Evolutionary conservation across 2,888 invertebrate species (phyloP).

Genomic region (Leucoma salicis): DNA sequence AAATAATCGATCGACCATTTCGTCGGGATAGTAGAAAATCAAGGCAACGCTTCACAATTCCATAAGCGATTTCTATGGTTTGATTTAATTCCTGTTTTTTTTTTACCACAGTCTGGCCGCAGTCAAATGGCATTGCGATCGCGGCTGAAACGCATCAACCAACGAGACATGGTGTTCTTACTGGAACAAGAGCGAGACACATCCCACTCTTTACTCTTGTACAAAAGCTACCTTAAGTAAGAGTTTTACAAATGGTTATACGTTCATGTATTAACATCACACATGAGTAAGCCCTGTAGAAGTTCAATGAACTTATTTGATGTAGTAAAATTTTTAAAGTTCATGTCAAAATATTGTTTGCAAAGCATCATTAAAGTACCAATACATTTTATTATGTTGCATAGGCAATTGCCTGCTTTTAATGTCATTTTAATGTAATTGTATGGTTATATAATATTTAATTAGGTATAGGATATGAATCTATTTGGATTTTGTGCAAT

Average conservation of each 20-base stretch:
- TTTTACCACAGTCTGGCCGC: slow-evolving; percentile 58
- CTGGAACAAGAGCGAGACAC: slow-evolving; percentile 96
- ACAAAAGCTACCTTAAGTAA: slow-evolving; percentile 93
- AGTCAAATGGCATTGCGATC: slow-evolving; percentile 90
- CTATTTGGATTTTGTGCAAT: too few species aligned
- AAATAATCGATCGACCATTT: too few species aligned
- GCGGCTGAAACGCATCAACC: slow-evolving; percentile 96
- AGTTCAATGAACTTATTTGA: too few species aligned
- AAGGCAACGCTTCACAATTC: too few species aligned
- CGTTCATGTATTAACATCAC: too few species aligned
- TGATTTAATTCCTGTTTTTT: background rate
- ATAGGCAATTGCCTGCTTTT: background rate
- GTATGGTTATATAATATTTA: too few species aligned
- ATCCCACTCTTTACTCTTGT: slow-evolving; percentile 88
- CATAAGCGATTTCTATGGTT: too few species aligned
- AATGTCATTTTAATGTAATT: background rate
- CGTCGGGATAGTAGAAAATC: too few species aligned
- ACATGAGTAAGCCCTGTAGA: too few species aligned
- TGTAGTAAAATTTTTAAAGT: too few species aligned
- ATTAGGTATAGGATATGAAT: too few species aligned
- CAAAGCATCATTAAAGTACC: background rate
- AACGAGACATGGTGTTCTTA: slow-evolving; percentile 95
- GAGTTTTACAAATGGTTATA: too few species aligned
- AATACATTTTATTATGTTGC: background rate
- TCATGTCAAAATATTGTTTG: background rate